Base-by-base conservation (phyloP, 2,113 vertebrate genomes). In the Eulemur macaco region DNA sequence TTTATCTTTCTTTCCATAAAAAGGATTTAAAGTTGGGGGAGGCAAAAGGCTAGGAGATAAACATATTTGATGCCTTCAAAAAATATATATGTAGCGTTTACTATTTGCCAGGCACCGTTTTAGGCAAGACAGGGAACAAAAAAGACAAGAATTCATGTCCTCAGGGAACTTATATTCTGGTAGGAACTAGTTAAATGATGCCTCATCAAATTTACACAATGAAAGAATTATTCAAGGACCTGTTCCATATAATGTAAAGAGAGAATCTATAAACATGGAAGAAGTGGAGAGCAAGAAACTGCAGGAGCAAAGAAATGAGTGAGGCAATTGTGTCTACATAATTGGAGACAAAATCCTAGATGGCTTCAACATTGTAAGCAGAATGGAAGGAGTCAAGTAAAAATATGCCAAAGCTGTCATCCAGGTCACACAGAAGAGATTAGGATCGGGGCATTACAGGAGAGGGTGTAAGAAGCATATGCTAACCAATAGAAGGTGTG, bases 1-100 rank as follows among this genome's bases (percentile, higher is more conserved):
- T 66, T 81, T 71, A 68, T 76, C 80, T 37, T 90, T 60, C 68
- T 85, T 92, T 94, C 15, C 78, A 94, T 56, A 64, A 84, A 74
- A 84, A 90, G 77, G 7, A 85, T 63, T 73, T 95, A 88, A 88
- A 77, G 71, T 60, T 52, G 83, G 6, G 29, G 45, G 60, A 58
- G 25, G 50, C 54, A 64, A 18, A 37, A 71, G 31, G 31, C 11
- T 13, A 37, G 85, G 9, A 45, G 15, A 54, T 71, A 69, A 76
- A 68, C 17, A 18, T 25, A 90, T 63, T 76, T 39, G 13, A 42
- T 89, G 80, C 8, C 50, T 86, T 94, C 10, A 92, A 85, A 56
- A 89, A n/a, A 27, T 52, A 87, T 56, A 27, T 34, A 58, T 90
- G 52, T 88, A 77, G 12, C 20, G 80, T n/a, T 74, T 85, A 45